phyloP scores from a whole-genome alignment of 1,140 invertebrate genomes.

The Protaetia brevitarsis region DNA sequence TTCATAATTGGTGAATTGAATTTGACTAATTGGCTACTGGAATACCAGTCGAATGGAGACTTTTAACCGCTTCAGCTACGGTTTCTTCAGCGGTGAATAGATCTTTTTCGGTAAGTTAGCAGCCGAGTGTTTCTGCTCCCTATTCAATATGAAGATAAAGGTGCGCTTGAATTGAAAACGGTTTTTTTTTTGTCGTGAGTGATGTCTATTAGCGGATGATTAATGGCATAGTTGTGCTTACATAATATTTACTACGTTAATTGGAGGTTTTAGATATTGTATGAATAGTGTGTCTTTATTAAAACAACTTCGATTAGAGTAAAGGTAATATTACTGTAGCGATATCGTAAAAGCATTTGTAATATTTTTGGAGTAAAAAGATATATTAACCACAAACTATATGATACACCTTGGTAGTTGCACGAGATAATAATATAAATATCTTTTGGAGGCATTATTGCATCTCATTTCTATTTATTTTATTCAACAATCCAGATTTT shows the following conservation, averaged over 20 bases:
- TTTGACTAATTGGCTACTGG: constrained; percentile 19
- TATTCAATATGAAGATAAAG: background rate
- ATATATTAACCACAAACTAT: too few relatives aligned
- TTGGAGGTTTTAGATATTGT: too few relatives aligned
- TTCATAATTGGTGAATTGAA: constrained; percentile 22
- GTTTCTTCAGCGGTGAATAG: constrained; percentile 9
- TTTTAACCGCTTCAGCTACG: constrained; percentile 19
- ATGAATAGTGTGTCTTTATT: too few relatives aligned
- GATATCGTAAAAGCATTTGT: too few relatives aligned
- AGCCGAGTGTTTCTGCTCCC: constrained; percentile 7
- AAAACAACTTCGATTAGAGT: too few relatives aligned
- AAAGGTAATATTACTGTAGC: too few relatives aligned
- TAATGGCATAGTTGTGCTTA: constrained; percentile 15
- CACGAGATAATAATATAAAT: too few relatives aligned
- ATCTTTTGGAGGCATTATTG: too few relatives aligned
- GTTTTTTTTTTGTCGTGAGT: constrained; percentile 6
- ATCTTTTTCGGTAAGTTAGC: constrained; percentile 20
- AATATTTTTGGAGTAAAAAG: too few relatives aligned
- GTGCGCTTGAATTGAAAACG: background rate
- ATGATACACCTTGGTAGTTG: too few relatives aligned
- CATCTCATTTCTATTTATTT: too few relatives aligned
- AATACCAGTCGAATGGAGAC: background rate
- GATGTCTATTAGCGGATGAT: constrained; percentile 22
- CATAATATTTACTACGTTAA: constrained; percentile 14
- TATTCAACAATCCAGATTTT: background rate